Percentiles rank a stretch among this genome's conserved stretches.
These are phyloP conservation scores for Hydra vulgaris DNA, from an alignment of 30 jellyfish, hydroid and myxozoan genomes.

Conservation along the genomic window DNA sequence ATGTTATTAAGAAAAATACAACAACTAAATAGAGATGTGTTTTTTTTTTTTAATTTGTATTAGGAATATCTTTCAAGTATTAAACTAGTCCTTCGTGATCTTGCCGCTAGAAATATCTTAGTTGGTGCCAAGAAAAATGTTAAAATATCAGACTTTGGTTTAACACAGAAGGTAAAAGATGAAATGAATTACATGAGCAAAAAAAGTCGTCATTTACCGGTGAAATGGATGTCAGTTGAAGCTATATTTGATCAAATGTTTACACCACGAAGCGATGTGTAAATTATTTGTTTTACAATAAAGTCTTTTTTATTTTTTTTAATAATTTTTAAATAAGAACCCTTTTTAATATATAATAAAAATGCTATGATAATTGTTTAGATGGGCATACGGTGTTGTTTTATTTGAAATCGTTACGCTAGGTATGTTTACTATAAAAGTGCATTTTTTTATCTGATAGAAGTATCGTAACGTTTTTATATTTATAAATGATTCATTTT, in stretches of 20 bases:
- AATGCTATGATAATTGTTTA: too few species aligned
- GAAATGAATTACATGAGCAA: constrained; percentile 70
- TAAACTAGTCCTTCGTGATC: constrained; percentile 74
- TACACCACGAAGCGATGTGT: constrained; percentile 77
- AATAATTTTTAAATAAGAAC: too few species aligned
- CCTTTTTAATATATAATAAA: too few species aligned
- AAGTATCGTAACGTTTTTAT: too few species aligned
- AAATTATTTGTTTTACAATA: constrained; percentile 3
- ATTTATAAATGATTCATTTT: too few species aligned
- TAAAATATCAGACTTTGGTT: constrained; percentile 85
- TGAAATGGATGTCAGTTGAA: constrained; percentile 95
- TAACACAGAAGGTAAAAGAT: constrained; percentile 53
- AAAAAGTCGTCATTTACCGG: constrained; percentile 57
- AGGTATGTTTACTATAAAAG: constrained; percentile 33
- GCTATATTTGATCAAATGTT: constrained; percentile 78
- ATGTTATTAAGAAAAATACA: too few species aligned
- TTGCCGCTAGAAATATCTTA: constrained; percentile 83
- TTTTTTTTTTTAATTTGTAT: too few species aligned
- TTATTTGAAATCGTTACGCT: constrained; percentile 30
- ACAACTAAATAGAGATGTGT: too few species aligned
- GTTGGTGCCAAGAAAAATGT: constrained; percentile 70
- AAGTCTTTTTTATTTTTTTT: too few species aligned
- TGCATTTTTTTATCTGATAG: too few species aligned
- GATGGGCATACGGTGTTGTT: constrained; percentile 42
- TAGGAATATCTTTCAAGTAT: constrained; percentile 61